Percentiles rank a stretch among this genome's conserved stretches.
phyloP scores from a whole-genome alignment of 1,140 invertebrate genomes.

The Matsumurasca onukii region DNA sequence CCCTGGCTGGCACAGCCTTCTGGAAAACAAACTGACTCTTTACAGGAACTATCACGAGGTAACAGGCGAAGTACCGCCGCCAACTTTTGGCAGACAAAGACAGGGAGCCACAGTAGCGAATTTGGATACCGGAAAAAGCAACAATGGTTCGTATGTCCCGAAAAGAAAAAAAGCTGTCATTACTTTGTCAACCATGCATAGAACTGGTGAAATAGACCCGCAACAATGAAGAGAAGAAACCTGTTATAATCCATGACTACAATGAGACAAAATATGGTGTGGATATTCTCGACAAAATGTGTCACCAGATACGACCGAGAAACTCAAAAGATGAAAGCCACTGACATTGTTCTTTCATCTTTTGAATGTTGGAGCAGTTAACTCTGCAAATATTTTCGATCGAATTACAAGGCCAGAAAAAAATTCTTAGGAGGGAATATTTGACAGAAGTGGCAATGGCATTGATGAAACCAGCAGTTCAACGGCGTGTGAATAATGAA shows the following conservation, averaged over 20 bases:
- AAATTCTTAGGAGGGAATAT: no score
- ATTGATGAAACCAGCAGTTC: no score
- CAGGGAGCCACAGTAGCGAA: slow-evolving; percentile 7
- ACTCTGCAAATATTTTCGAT: slow-evolving; percentile 6
- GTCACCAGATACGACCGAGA: neutral
- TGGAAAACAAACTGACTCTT: no score
- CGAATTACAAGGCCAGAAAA: no score
- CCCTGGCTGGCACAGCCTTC: neutral
- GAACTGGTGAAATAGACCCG: neutral
- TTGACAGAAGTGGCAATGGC: no score
- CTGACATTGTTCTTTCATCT: slow-evolving; percentile 28
- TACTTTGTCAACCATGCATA: no score
- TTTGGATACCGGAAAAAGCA: slow-evolving; percentile 32
- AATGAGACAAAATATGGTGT: slow-evolving; percentile 47
- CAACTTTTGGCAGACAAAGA: slow-evolving; percentile 20
- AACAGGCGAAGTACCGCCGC: slow-evolving; percentile 38
- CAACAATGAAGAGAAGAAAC: neutral
- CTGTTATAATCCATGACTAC: slow-evolving; percentile 44
- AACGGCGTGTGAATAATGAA: no score
- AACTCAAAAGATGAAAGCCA: neutral
- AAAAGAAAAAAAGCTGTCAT: slow-evolving; percentile 38
- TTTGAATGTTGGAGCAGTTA: slow-evolving; percentile 14
- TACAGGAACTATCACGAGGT: slow-evolving; percentile 41
- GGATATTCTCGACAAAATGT: slow-evolving; percentile 47
- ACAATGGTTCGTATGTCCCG: slow-evolving; percentile 35